These are phyloP conservation scores for Stichopus horrens DNA, from an alignment of 53 echinoderm and acorn worm species.

Conservation along the genomic window DNA sequence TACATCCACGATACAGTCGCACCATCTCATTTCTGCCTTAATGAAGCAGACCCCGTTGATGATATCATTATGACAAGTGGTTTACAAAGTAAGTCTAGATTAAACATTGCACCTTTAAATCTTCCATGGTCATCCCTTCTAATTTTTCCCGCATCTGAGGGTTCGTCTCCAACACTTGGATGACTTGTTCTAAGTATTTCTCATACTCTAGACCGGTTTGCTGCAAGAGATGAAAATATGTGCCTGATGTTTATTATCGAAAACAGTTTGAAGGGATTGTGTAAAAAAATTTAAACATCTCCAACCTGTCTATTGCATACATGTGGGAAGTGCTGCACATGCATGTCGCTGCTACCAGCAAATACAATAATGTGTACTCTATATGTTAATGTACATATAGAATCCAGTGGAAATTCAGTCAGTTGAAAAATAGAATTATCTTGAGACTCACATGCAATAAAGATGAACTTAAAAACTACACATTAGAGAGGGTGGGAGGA, in stretches of 20 bases:
- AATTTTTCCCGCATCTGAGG: constrained; percentile 84
- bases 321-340: not conserved
- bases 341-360: not conserved
- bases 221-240: not conserved
- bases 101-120: constrained; percentile 69
- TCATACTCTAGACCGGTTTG: constrained; percentile 82
- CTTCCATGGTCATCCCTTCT: constrained; percentile 85
- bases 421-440: no score
- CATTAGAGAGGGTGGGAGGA: no score
- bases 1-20: no score
- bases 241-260: not conserved
- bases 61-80: no score
- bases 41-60: no score
- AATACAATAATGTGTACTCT: not conserved
- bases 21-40: no score
- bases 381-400: not conserved
- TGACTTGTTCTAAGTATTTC: constrained; percentile 77
- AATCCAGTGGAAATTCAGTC: no score
- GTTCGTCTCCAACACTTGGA: constrained; percentile 85
- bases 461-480: no score
- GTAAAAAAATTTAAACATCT: no score
- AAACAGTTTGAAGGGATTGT: not conserved
- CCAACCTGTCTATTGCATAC: no score
- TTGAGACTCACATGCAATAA: no score
- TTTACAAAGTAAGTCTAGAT: not conserved